phyloP scores from a whole-genome alignment of 2,797 vertebrate genomes.

The Esox lucius region DNA sequence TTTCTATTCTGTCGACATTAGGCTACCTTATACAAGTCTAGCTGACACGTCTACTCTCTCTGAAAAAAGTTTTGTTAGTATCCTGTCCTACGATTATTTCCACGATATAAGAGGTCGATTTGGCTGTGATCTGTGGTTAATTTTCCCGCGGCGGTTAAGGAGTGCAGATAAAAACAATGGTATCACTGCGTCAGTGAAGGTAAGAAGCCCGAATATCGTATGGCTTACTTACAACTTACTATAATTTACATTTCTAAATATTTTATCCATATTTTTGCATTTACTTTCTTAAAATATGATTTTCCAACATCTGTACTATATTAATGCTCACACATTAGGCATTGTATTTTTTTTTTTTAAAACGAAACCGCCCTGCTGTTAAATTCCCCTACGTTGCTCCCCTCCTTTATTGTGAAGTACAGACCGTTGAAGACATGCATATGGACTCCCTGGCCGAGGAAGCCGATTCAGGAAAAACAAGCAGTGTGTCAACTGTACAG shows the following conservation, averaged over 20 bases:
- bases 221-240: neutral
- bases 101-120: neutral
- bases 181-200: neutral
- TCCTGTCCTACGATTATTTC: neutral
- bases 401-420: neutral
- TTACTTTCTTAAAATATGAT: neutral
- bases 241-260: neutral
- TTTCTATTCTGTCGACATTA: neutral
- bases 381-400: neutral
- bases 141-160: neutral
- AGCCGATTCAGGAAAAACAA: neutral
- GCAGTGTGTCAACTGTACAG: conserved; percentile 34
- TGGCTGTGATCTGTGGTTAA: neutral
- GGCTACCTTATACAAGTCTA: neutral
- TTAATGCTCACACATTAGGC: too few species aligned
- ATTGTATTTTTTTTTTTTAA: too few species aligned
- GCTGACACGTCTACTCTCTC: neutral
- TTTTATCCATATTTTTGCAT: neutral
- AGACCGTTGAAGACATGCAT: neutral
- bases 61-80: neutral
- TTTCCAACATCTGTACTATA: too few species aligned
- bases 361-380: neutral
- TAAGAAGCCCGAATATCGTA: neutral
- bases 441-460: neutral
- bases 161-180: neutral